Conservation (phyloP, 2,888 invertebrate species). For the Sinelater perroti region DNA sequence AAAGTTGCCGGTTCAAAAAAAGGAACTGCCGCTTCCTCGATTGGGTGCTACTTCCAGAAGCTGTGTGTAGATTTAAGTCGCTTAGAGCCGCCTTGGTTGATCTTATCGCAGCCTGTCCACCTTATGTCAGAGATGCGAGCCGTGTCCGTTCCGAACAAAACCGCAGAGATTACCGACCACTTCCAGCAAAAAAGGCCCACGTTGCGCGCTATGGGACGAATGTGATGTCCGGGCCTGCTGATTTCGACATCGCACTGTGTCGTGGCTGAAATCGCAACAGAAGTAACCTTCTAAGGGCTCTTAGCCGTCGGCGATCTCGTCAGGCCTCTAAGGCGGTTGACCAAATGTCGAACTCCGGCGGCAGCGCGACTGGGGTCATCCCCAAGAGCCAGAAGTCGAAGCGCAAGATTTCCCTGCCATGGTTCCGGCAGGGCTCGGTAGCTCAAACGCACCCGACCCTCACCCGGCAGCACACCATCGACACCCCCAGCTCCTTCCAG, state of each 20-base stretch:
- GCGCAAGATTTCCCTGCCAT: constrained; percentile 88
- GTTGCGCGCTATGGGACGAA: constrained; percentile 16
- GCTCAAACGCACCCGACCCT: constrained; percentile 77
- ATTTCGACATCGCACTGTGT: constrained; percentile 8
- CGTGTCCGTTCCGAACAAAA: constrained; percentile 30
- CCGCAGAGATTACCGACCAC: constrained; percentile 30
- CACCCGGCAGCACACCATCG: constrained; percentile 88
- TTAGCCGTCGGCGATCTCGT: not conserved
- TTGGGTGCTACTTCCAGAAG: constrained; percentile 32
- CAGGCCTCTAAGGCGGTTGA: not conserved
- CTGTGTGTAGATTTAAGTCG: no score
- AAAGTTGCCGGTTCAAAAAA: no score
- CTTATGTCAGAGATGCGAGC: constrained; percentile 21
- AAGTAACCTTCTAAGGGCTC: constrained; percentile 4
- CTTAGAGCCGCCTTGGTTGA: constrained; percentile 56
- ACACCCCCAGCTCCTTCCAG: constrained; percentile 87
- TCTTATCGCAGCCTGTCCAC: constrained; percentile 43
- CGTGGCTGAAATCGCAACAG: constrained; percentile 22
- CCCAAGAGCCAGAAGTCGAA: constrained; percentile 74
- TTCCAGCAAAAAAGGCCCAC: constrained; percentile 26
- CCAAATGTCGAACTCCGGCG: constrained; percentile 40
- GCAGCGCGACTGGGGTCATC: constrained; percentile 51
- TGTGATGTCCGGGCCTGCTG: constrained; percentile 20
- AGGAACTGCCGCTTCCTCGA: constrained; percentile 29
- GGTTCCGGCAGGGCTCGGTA: constrained; percentile 86